Evolutionary conservation across 2,888 invertebrate genomes (phyloP).

Genomic region (Heliconius charithonia): DNA sequence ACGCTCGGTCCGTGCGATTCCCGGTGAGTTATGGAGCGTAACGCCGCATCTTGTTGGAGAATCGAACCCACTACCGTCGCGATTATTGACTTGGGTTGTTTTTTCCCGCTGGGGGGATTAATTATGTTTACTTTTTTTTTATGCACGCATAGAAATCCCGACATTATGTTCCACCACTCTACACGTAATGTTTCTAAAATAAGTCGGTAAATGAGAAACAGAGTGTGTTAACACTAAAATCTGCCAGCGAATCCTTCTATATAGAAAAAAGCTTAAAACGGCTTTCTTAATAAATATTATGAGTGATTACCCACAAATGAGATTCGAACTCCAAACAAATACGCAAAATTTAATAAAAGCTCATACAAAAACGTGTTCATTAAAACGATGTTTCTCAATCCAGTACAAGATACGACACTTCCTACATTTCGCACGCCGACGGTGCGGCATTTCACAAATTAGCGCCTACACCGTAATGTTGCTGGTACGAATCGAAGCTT

Average conservation of each 20-base stretch:
- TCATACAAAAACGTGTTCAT: neutral
- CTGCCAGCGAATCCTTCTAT: no score
- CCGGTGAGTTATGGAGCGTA: no score
- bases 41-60: no score
- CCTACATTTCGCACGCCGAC: conserved; percentile 12
- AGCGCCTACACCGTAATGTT: conserved; percentile 17
- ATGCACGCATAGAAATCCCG: neutral
- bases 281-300: neutral
- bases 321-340: neutral
- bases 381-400: neutral
- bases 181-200: neutral
- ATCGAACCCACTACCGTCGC: no score
- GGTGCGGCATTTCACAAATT: conserved; percentile 35
- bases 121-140: no score
- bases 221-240: neutral
- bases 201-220: neutral
- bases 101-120: no score
- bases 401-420: conserved; percentile 7
- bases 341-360: neutral
- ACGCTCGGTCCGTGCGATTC: no score
- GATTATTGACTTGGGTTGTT: no score
- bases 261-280: no score
- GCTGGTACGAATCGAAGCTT: neutral
- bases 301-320: neutral
- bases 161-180: neutral